Evolutionary conservation across 2,113 vertebrate genomes (phyloP).

Genomic region (Platycercus adscitus): DNA sequence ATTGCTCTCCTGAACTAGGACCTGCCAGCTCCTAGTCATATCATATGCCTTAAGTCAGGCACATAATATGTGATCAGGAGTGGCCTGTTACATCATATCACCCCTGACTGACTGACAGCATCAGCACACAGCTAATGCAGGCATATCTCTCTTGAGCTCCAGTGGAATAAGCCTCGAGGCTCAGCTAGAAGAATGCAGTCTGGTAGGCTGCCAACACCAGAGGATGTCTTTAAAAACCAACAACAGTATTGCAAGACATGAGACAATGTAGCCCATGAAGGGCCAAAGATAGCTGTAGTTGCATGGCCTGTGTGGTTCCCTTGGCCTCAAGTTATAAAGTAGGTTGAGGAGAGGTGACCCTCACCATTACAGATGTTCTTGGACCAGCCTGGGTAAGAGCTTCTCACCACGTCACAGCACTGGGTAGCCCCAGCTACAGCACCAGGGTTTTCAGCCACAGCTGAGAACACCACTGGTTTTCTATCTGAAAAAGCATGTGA

Average conservation of each 20-base stretch:
- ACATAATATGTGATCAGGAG: rapidly evolving
- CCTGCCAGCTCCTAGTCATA: not conserved
- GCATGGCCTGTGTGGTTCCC: rapidly evolving
- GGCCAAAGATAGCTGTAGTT: rapidly evolving
- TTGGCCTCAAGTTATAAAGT: not conserved
- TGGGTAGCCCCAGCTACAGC: not conserved
- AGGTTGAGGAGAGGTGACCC: not conserved
- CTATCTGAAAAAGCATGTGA: not conserved
- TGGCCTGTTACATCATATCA: not conserved
- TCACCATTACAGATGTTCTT: not conserved
- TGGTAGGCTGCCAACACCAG: not conserved
- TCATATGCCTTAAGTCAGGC: not conserved
- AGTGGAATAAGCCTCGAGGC: not conserved
- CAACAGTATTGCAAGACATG: not conserved
- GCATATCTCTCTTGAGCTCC: not conserved
- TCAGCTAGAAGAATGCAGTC: not conserved
- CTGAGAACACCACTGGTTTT: not conserved
- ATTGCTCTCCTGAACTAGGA: not conserved
- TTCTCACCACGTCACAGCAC: not conserved
- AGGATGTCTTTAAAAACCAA: not conserved
- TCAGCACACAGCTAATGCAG: not conserved
- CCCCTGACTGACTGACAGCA: not conserved
- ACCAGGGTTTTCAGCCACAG: not conserved
- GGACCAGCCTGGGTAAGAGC: not conserved
- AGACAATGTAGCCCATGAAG: not conserved